Evolutionary conservation across 2,113 vertebrate species (phyloP), one percentile per base, ranked within the genome.

Genomic region (Centropus bengalensis): DNA sequence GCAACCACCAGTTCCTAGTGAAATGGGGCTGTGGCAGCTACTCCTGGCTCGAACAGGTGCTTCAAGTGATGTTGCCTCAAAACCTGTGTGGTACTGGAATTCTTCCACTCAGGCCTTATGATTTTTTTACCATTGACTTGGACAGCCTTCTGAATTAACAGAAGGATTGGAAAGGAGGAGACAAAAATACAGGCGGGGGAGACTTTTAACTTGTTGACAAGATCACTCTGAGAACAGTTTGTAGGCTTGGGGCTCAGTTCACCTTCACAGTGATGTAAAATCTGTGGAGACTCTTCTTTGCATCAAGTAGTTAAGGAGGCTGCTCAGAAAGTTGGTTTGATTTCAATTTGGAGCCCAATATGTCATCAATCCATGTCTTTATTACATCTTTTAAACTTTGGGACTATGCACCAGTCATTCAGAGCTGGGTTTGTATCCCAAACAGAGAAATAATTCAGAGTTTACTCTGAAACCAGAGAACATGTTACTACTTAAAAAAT

Each of bases 381-480:
- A 66, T 67, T 88, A 14, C 62, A 19, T 13, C 58, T 55, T 60
- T 79, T 74, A 79, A 51, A 63, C 42, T 73, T 42, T 12, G 54
- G 70, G 59, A 38, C 47, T 68, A 3, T 38, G n/a, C 56, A 22
- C 5, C 56, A 47, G 42, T 42, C 63, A 70, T 14, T 15, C 40
- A 11, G 49, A 82, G n/a, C 86, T 80, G 73, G 66, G 38, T 77
- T 88, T 82, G 33, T 75, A 3, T 89, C 69, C 89, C 55, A 58
- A 63, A 47, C 66, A 78, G 63, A 75, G 78, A 83, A 93, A 95
- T 68, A 88, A 91, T 89, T 56, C 82, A 67, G 78, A 84, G 74
- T 82, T 54, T 67, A 66, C 82, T 91, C 75, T 32, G 75, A 63
- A 85, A 54, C 14, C n/a, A 26, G 40, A 56, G 81, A 81, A 66